Conservation (phyloP, 2,888 invertebrate genomes). For the Caenorhabditis sp. region DNA sequence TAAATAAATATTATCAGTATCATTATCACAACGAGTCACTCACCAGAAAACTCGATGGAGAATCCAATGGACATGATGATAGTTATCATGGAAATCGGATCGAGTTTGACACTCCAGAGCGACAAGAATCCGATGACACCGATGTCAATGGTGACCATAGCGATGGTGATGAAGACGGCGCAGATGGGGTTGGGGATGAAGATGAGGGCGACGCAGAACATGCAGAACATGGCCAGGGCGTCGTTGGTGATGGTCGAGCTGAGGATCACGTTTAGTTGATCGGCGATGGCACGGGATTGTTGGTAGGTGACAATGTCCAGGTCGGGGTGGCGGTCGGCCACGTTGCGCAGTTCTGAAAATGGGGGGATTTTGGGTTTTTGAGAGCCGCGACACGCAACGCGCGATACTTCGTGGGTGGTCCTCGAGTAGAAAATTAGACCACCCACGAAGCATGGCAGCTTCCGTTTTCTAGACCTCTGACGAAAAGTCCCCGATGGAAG, state of each 20-base stretch:
- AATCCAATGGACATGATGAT: constrained; percentile 88
- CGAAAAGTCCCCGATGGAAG: too few relatives aligned
- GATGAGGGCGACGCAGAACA: constrained; percentile 95
- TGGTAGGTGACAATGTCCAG: constrained; percentile 81
- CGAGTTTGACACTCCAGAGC: constrained; percentile 93
- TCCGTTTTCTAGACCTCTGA: too few relatives aligned
- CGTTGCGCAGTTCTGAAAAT: constrained; percentile 71
- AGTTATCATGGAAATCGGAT: constrained; percentile 93
- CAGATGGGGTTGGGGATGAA: constrained; percentile 96
- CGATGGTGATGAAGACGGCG: constrained; percentile 92
- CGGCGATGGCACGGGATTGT: constrained; percentile 80
- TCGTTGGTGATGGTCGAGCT: constrained; percentile 82
- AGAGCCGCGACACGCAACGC: too few relatives aligned
- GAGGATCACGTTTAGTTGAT: constrained; percentile 82
- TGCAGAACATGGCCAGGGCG: constrained; percentile 87
- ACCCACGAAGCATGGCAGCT: too few relatives aligned
- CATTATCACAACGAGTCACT: too few relatives aligned
- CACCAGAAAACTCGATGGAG: constrained; percentile 78
- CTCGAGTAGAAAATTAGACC: too few relatives aligned
- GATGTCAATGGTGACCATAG: constrained; percentile 88
- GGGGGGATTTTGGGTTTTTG: too few relatives aligned
- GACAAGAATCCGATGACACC: constrained; percentile 96
- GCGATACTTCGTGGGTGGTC: too few relatives aligned
- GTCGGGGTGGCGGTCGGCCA: constrained; percentile 77
- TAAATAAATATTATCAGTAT: constrained; percentile 88